Conservation (phyloP, 2,113 vertebrate genomes). For the Tragelaphus buxtoni region DNA sequence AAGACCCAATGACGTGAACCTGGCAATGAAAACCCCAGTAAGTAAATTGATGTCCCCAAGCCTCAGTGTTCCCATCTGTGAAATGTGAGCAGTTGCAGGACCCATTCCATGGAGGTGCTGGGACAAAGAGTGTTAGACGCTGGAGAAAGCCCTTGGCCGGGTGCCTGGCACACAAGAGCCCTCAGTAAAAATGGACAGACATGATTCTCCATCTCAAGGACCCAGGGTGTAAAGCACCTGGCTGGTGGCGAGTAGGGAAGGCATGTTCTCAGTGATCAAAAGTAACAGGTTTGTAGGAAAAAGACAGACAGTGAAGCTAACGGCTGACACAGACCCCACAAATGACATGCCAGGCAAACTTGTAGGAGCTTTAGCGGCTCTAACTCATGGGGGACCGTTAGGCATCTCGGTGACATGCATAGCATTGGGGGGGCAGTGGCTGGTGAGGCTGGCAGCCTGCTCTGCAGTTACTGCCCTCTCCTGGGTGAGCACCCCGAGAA, state of each 20-base stretch:
- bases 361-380: background rate
- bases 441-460: too few relatives aligned
- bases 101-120: background rate
- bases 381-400: accelerated
- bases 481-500: background rate
- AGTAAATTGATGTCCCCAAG: background rate
- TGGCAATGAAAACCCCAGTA: background rate
- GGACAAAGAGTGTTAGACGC: background rate
- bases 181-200: background rate
- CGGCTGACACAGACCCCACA: background rate
- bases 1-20: background rate
- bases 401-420: background rate
- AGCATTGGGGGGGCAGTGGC: background rate
- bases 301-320: background rate
- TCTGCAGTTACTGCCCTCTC: background rate
- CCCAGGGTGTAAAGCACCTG: too few relatives aligned
- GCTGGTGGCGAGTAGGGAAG: background rate
- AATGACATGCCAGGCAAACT: background rate
- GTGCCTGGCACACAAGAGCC: background rate
- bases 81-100: background rate
- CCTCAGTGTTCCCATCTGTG: background rate
- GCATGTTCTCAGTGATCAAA: background rate
- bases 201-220: accelerated
- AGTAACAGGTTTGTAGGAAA: background rate
- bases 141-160: background rate